phyloP scores from a whole-genome alignment of 2,113 vertebrate genomes.

The Prochilodus magdalenae region DNA sequence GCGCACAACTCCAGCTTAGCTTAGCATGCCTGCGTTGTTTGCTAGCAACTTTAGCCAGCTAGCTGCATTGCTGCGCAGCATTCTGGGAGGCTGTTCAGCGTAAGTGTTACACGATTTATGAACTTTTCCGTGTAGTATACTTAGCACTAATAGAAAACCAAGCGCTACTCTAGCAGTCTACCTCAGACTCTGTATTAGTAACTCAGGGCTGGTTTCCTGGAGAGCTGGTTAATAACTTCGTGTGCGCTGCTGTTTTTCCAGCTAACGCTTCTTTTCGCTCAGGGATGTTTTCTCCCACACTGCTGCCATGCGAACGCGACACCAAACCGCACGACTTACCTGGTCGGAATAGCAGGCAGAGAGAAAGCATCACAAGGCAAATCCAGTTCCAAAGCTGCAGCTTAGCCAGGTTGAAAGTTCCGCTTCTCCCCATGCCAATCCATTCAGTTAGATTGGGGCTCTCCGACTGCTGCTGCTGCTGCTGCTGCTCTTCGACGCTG shows the following conservation, averaged over 20 bases:
- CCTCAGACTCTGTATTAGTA: no score
- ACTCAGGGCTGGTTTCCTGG: no score
- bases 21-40: conserved; percentile 1
- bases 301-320: neutral
- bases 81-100: neutral
- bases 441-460: conserved; percentile 83
- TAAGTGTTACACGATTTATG: neutral
- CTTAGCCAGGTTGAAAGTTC: conserved; percentile 81
- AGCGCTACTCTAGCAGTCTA: neutral
- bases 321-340: conserved; percentile 58
- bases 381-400: conserved; percentile 81
- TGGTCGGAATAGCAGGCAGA: conserved; percentile 78
- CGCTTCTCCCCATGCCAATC: conserved; percentile 86
- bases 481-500: conserved; percentile 74
- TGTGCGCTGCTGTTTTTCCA: neutral
- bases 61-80: neutral
- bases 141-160: neutral
- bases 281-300: neutral
- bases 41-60: conserved; percentile 9
- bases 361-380: conserved; percentile 74
- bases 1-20: conserved; percentile 1
- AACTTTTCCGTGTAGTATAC: neutral
- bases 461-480: conserved; percentile 75
- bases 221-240: neutral
- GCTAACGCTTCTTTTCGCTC: no score